Evolutionary conservation across 2,888 invertebrate species (phyloP), one percentile per base, ranked within the genome.

Genomic region (Orchesella flavescens): DNA sequence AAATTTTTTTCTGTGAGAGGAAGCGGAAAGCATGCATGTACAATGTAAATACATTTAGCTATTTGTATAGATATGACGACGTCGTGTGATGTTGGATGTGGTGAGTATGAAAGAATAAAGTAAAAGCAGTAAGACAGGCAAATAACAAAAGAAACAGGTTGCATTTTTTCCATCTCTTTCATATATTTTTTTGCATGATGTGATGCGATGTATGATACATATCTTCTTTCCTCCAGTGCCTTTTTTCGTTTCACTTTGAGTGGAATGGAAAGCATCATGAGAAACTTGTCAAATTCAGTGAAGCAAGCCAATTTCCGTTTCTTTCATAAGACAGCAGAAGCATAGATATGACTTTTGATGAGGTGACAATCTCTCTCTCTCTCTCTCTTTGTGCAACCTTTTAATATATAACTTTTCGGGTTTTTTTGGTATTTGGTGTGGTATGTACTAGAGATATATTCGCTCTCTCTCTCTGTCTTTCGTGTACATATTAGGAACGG

Each of bases 271-370:
- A 44, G 69, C 57, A 61, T 49, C 63, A 61, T 15, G 71, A 78
- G 77, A 59, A 77, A 55, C 71, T 78, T 78, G 78, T 78, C 78
- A 78, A 71, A 71, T 63, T 21, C 71, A 71, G 71, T 71, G 78
- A 78, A 78, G 71, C 78, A 78, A 71, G 78, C 78, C 78, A 78
- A 78, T 78, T 78, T 78, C 78, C 78, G 69, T 71, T 78, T 78
- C 21, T 59, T 57, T 78, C 74, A 71, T 68, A 21, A 53, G 63
- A 78, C 24, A 76, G 46, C 13, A 46, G 1, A 12, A 24, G 34
- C 34, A 46, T n/a, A 72, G 63, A 78, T 63, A 78, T 63, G 71
- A 63, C 61, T 78, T 71, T 78, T 78, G 78, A 78, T 78, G 78
- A 78, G 78, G 78, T 78, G 78, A 78, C 78, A 78, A 71, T 71